Percentiles rank a stretch among this genome's conserved stretches.
phyloP scores from a whole-genome alignment of 2,888 invertebrate genomes.

The Panopea generosa region DNA sequence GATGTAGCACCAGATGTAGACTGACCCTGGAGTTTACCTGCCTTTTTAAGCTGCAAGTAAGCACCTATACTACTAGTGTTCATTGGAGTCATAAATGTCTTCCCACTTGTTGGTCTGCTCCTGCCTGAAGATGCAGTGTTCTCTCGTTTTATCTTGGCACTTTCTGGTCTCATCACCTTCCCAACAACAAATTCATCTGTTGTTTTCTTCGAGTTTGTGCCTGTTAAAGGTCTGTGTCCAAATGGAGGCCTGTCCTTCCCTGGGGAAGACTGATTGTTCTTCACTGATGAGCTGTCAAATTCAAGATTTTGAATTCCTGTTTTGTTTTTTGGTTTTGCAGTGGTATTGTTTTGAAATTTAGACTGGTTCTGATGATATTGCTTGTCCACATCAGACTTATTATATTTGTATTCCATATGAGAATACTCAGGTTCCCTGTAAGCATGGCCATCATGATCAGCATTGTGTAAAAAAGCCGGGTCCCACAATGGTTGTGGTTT shows the following conservation, averaged over 20 bases:
- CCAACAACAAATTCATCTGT: conserved; percentile 69
- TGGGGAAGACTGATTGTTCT: conserved; percentile 30
- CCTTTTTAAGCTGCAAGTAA: conserved; percentile 78
- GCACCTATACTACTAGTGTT: conserved; percentile 78
- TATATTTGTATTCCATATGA: conserved; percentile 53
- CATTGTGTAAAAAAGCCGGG: conserved; percentile 41
- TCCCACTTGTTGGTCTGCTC: conserved; percentile 63
- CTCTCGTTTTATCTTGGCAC: conserved; percentile 61
- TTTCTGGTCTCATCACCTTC: conserved; percentile 60
- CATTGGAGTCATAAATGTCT: conserved; percentile 66
- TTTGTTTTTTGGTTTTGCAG: conserved; percentile 17
- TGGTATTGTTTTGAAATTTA: too few species aligned
- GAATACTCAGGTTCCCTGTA: conserved; percentile 39
- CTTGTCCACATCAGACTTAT: conserved; percentile 32
- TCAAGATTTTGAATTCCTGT: conserved; percentile 48
- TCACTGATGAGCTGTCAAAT: conserved; percentile 39
- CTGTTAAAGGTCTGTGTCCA: conserved; percentile 47
- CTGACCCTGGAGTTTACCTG: conserved; percentile 54
- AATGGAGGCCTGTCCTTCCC: conserved; percentile 44
- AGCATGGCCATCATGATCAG: conserved; percentile 30
- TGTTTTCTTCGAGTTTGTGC: conserved; percentile 28
- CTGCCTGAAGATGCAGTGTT: conserved; percentile 24
- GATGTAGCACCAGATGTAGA: too few species aligned
- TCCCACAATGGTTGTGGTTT: conserved; percentile 68
- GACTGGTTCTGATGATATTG: not conserved